Percentiles rank a stretch among this genome's conserved stretches.
Conservation (phyloP, 2,888 invertebrate genomes). For the Ophion costatus region DNA sequence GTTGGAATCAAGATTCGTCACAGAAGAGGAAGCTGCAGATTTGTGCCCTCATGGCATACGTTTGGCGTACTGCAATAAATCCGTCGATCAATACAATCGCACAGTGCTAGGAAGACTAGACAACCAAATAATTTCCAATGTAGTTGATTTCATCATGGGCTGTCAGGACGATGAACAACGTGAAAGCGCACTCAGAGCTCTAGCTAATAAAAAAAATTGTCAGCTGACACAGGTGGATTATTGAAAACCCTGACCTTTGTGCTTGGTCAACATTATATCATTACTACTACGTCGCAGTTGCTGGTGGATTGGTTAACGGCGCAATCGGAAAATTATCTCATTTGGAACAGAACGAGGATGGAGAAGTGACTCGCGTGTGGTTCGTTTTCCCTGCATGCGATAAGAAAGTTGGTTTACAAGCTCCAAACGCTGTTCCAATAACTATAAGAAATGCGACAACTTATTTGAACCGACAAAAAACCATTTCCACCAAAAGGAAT, state of each 20-base stretch:
- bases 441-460: slow-evolving; percentile 42
- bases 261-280: too few species aligned
- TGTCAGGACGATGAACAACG: too few species aligned
- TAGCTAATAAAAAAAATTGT: too few species aligned
- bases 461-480: slow-evolving; percentile 57
- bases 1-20: slow-evolving; percentile 73
- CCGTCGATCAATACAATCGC: slow-evolving; percentile 74
- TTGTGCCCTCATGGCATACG: slow-evolving; percentile 71
- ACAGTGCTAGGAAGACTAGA: slow-evolving; percentile 37
- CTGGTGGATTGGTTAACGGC: too few species aligned
- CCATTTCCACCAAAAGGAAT: slow-evolving; percentile 55
- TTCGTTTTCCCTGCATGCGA: slow-evolving; percentile 44
- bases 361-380: slow-evolving; percentile 49
- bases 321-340: too few species aligned
- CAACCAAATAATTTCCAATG: slow-evolving; percentile 65
- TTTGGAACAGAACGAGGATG: slow-evolving; percentile 68
- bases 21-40: slow-evolving; percentile 68
- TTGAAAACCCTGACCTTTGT: too few species aligned
- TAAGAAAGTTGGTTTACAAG: slow-evolving; percentile 33
- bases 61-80: slow-evolving; percentile 72
- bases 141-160: slow-evolving; percentile 67
- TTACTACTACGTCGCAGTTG: too few species aligned
- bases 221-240: too few species aligned
- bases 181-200: too few species aligned
- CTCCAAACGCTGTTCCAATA: slow-evolving; percentile 57